Evolutionary conservation across 2,888 invertebrate species (phyloP), one percentile per base, ranked within the genome.

Genomic region (Agonopterix arenella): DNA sequence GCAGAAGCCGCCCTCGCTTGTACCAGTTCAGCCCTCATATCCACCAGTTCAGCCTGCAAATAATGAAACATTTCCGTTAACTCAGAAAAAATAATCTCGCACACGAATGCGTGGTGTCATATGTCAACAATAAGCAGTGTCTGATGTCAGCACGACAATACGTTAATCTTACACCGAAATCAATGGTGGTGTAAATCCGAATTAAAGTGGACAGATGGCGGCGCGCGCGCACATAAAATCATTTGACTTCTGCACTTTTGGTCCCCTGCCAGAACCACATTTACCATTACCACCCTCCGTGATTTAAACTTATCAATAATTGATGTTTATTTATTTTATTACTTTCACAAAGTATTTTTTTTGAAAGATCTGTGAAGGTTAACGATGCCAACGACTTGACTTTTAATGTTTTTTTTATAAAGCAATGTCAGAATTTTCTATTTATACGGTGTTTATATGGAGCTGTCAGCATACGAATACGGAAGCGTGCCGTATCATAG

Each of bases 41-140:
- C 93, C 49, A 93, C 91, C 58, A 96, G 83, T 80, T 96, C 95
- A 51, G 95, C 95, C 95, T 95, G 88, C 48, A 73, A 83, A 75
- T 66, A 74, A 50, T 51, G 47, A 65, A 64, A 64, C 8, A 43
- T 40, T 40, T 40, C 4, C n/a, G 4, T 40, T 58, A 52, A 18
- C 62, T 11, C 8, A 46, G 13, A 8, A 46, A 8, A 11, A 9
- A 7, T 13, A 1, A 13, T 11, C 46, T 43, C 8, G 11, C 10
- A n/a, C 11, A 11, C 43, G 3, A 40, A 40, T 40, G 40, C 54
- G 62, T 57, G 62, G 69, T 60, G 59, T 77, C 76, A 56, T 70
- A 73, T 77, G 67, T 70, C 76, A 73, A 69, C 69, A 72, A 69
- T 72, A 69, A 70, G 67, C 62, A 66, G 76, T 73, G 73, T 77